A percentile compares a stretch with the other conserved stretches of the same genome.
Conservation (phyloP, 2,113 vertebrate genomes). For the Pitta sordida region DNA sequence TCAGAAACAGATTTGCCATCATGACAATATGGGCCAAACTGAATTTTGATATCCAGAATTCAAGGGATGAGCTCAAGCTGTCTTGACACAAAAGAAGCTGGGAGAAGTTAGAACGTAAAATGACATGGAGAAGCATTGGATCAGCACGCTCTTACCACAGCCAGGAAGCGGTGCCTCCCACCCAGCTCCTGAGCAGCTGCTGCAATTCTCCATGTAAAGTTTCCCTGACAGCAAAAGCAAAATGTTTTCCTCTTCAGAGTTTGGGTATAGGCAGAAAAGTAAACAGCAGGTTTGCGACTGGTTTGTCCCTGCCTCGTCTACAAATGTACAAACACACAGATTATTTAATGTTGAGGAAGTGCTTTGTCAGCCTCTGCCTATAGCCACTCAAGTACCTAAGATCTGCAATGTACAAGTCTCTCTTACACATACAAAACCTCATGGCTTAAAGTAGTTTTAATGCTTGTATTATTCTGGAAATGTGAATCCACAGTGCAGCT, state of each 20-base stretch:
- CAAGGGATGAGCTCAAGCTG: background rate
- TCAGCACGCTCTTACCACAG: accelerated
- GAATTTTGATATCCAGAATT: background rate
- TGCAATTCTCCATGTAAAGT: background rate
- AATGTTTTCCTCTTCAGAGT: background rate
- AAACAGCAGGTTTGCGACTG: background rate
- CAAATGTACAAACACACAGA: background rate
- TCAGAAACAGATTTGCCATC: background rate
- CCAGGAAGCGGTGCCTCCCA: background rate
- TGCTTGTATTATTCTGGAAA: background rate
- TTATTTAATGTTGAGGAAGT: background rate
- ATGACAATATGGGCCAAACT: background rate
- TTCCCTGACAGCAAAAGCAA: background rate
- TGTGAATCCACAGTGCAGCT: background rate
- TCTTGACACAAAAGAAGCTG: background rate
- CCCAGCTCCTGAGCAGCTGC: background rate
- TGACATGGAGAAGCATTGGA: background rate
- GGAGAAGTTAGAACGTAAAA: background rate
- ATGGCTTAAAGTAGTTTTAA: background rate
- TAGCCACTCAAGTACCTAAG: background rate
- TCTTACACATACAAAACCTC: background rate
- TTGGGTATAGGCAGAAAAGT: background rate
- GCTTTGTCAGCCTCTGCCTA: background rate
- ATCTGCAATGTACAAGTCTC: background rate
- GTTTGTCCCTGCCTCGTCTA: background rate